phyloP scores from a whole-genome alignment of 1,140 invertebrate genomes.

The Carposina sasakii region DNA sequence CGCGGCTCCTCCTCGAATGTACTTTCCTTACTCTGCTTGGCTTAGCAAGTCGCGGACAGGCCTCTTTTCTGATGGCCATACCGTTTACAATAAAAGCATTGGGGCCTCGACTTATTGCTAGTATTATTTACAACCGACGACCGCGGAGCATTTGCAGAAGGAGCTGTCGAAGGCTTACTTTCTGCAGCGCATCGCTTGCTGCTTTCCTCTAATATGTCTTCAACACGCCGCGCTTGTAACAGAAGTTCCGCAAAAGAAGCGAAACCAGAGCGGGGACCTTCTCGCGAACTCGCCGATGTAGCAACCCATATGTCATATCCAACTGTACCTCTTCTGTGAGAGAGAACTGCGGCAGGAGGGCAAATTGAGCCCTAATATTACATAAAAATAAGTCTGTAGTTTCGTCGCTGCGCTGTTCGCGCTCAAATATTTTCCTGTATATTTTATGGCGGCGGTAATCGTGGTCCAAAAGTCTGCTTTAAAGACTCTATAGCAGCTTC shows the following conservation, averaged over 20 bases:
- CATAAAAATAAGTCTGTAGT: conserved; percentile 16
- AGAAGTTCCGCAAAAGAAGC: conserved; percentile 7
- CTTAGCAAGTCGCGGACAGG: no score
- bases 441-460: conserved; percentile 17
- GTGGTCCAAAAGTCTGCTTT: conserved; percentile 11
- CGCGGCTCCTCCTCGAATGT: no score
- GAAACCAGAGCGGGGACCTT: conserved; percentile 7
- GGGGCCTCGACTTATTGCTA: no score
- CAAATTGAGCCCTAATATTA: conserved; percentile 5
- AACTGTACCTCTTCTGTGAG: conserved; percentile 12
- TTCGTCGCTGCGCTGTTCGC: conserved; percentile 15
- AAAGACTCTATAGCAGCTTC: conserved; percentile 5
- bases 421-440: conserved; percentile 12
- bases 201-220: conserved; percentile 1
- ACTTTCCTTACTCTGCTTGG: no score
- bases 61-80: no score
- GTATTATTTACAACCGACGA: conserved; percentile 4
- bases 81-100: no score
- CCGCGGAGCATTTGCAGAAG: no score
- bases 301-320: conserved; percentile 17
- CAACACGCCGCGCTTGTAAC: not conserved
- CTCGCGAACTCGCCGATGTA: conserved; percentile 13
- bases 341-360: conserved; percentile 7
- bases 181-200: no score
- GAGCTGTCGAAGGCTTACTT: no score